phyloP scores from a whole-genome alignment of 2,888 invertebrate genomes.

The Rugalucina vietnamica region DNA sequence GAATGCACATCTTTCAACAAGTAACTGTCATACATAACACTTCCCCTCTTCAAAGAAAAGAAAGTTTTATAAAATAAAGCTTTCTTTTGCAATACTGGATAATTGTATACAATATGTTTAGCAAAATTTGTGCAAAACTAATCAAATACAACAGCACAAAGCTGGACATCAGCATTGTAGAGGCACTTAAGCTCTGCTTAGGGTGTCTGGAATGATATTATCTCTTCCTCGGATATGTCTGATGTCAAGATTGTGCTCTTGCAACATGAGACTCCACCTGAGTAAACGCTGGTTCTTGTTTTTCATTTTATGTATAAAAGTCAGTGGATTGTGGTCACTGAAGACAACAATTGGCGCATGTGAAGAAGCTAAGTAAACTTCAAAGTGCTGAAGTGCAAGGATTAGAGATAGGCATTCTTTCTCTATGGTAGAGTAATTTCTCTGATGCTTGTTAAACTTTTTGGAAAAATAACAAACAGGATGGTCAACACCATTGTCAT shows the following conservation, averaged over 20 bases:
- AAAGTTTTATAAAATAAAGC: neutral
- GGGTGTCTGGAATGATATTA: too few relatives aligned
- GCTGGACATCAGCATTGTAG: too few relatives aligned
- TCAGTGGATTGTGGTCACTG: constrained; percentile 9
- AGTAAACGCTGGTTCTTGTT: neutral
- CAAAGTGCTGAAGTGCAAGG: too few relatives aligned
- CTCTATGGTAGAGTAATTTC: constrained; percentile 56
- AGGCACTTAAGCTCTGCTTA: too few relatives aligned
- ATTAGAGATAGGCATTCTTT: too few relatives aligned
- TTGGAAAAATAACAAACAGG: constrained; percentile 62
- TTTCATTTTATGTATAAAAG: neutral
- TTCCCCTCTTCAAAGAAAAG: neutral
- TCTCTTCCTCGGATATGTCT: too few relatives aligned
- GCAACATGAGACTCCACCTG: neutral
- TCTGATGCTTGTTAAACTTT: constrained; percentile 59
- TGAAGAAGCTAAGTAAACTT: too few relatives aligned
- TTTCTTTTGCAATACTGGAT: neutral
- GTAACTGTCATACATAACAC: neutral
- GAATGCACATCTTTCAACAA: too few relatives aligned
- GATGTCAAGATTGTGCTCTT: too few relatives aligned
- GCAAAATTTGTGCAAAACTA: too few relatives aligned
- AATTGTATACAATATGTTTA: too few relatives aligned
- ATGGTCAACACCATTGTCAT: constrained; percentile 51
- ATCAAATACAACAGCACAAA: neutral
- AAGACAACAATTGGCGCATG: constrained; percentile 17